Evolutionary conservation across 2,797 vertebrate genomes (phyloP).

Genomic region (Mastacembelus armatus): DNA sequence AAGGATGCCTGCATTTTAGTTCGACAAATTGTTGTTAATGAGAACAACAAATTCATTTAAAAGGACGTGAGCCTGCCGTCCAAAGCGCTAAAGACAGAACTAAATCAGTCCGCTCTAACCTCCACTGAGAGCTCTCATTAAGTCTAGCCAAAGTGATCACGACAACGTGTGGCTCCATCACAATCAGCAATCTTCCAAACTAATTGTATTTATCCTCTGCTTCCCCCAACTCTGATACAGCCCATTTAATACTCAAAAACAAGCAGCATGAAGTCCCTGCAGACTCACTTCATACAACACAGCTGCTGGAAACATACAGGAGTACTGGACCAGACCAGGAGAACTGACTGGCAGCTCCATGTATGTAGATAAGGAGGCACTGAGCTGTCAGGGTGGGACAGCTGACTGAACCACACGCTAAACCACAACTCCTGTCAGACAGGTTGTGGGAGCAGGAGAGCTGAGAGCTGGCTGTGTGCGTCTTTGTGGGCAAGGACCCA

Average conservation of each 20-base stretch:
- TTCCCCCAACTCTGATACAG: conserved; percentile 15
- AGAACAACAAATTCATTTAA: conserved; percentile 63
- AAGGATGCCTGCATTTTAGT: conserved; percentile 40
- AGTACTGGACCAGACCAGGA: conserved; percentile 35
- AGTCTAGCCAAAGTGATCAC: conserved; percentile 41
- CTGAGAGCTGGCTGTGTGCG: conserved; percentile 37
- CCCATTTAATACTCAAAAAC: conserved; percentile 34
- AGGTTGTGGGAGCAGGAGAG: conserved; percentile 26
- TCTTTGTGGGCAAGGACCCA: conserved; percentile 21
- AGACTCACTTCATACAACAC: conserved; percentile 41
- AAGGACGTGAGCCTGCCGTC: conserved; percentile 52
- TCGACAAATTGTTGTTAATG: conserved; percentile 62
- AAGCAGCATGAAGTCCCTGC: conserved; percentile 24
- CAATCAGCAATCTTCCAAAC: conserved; percentile 41
- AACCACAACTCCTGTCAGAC: conserved; percentile 66
- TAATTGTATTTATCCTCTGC: conserved; percentile 32
- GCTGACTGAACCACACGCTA: conserved; percentile 53
- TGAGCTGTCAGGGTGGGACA: conserved; percentile 65
- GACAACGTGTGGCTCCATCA: conserved; percentile 51
- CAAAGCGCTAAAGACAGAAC: conserved; percentile 39
- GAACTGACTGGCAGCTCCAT: conserved; percentile 57
- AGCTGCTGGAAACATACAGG: conserved; percentile 17
- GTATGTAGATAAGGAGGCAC: conserved; percentile 64
- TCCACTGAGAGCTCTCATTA: conserved; percentile 52
- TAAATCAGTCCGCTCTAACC: conserved; percentile 51